These are phyloP conservation scores for Denticeps clupeoides DNA, from an alignment of 2,797 vertebrate species.

Conservation along the genomic window DNA sequence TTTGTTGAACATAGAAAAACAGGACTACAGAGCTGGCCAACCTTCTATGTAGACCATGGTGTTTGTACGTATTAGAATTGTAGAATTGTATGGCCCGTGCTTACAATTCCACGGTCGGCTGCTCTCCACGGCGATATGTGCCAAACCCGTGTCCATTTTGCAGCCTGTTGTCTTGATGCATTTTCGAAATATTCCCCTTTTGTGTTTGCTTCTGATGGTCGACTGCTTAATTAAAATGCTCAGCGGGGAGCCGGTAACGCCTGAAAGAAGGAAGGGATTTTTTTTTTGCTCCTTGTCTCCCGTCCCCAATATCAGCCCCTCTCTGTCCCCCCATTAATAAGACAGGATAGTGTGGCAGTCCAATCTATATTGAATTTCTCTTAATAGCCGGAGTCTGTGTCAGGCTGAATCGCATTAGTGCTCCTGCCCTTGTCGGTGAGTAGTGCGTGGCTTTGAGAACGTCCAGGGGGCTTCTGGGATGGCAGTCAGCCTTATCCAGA, in stretches of 20 bases:
- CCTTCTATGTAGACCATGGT: no score
- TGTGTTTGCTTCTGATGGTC: constrained; percentile 21
- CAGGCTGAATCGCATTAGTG: constrained; percentile 42
- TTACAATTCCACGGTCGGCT: no score
- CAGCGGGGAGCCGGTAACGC: constrained; percentile 20
- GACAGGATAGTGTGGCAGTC: constrained; percentile 44
- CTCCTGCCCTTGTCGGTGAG: constrained; percentile 13
- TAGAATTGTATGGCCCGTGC: no score
- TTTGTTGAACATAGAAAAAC: no score
- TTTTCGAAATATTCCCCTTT: no score
- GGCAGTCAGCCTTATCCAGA: no score
- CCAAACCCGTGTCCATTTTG: constrained; percentile 18
- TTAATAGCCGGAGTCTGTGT: constrained; percentile 42
- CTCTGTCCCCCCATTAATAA: constrained; percentile 38
- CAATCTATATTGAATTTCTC: constrained; percentile 41
- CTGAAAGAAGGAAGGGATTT: constrained; percentile 1
- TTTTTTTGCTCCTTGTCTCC: neutral
- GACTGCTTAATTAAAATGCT: constrained; percentile 18
- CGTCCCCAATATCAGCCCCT: neutral
- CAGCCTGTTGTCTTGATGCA: constrained; percentile 22
- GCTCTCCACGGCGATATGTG: no score
- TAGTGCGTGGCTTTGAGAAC: constrained; percentile 17
- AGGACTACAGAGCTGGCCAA: no score
- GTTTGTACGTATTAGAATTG: no score
- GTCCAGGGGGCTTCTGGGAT: constrained; percentile 25